Base-by-base conservation (phyloP, 2,113 vertebrate species). In the Engystomops pustulosus region DNA sequence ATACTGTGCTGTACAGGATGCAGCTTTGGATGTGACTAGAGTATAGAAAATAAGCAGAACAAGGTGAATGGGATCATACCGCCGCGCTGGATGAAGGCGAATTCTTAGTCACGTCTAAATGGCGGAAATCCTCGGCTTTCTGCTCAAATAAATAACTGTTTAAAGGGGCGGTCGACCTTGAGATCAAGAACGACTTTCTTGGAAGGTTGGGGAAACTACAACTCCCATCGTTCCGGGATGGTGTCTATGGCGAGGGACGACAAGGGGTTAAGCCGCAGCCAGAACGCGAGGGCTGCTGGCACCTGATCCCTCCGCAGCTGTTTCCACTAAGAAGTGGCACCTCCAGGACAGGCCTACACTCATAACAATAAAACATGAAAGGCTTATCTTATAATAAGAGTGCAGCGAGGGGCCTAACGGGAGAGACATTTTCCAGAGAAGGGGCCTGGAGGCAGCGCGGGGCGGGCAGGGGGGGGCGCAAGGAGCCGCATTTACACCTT, bases 311-410 rank as follows among this genome's bases (percentile, higher is more conserved):
- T 87, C 89, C 27, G 79, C 94, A 94, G 92, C 92, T 94, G 93
- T 88, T 94, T 93, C 89, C 90, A 89, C 90, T 91, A 87, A 90
- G 90, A 88, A 88, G 3, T 89, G 87, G 91, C 93, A 93, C 91
- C 91, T 93, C 89, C 75, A 89, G 91, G 89, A 90, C 89, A 88
- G 89, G 84, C 89, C 91, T 91, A 67, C 90, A 88, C 92, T 91
- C 81, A 0, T 71, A 89, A 92, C 93, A 93, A 91, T 90, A 89
- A 93, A 93, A 93, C 90, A 92, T 88, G 88, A 94, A 95, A 93
- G 93, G 90, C 89, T 86, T 91, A 81, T 86, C 89, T 95, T 91
- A 91, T 91, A 94, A 89, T 88, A 86, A 93, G 94, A 94, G 93
- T 89, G 92, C 91, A 89, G 14, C 70, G 84, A 90, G 88, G 85